These are phyloP conservation scores for Hartigia nigra DNA, from an alignment of 2,888 invertebrate species.

Conservation along the genomic window DNA sequence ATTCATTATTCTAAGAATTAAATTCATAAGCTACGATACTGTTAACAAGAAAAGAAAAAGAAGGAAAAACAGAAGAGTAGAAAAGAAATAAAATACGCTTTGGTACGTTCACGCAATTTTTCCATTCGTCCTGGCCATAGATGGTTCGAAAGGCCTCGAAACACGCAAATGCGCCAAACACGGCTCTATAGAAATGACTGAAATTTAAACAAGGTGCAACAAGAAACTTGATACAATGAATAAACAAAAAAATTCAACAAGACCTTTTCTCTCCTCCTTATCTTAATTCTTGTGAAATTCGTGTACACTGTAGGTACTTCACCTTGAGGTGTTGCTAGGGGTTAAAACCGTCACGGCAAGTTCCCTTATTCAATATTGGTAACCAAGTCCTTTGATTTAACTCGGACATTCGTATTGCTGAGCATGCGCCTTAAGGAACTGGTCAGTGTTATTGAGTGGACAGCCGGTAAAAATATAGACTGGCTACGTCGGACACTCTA, in stretches of 20 bases:
- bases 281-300: neutral
- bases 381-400: neutral
- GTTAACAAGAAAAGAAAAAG: neutral
- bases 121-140: neutral
- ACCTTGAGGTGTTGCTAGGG: constrained; percentile 43
- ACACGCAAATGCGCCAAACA: neutral
- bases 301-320: constrained; percentile 22
- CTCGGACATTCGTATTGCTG: constrained; percentile 26
- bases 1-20: neutral
- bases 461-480: constrained; percentile 50
- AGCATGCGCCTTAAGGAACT: constrained; percentile 56
- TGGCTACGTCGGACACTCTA: constrained; percentile 31
- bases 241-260: neutral
- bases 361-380: neutral
- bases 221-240: neutral
- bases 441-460: constrained; percentile 64
- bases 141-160: neutral
- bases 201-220: neutral
- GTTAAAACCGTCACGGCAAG: neutral
- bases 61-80: neutral
- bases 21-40: neutral
- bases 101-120: neutral
- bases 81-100: neutral
- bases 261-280: neutral
- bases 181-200: neutral